Evolutionary conservation across 2,888 invertebrate species (phyloP).

Genomic region (Thalpophila matura): DNA sequence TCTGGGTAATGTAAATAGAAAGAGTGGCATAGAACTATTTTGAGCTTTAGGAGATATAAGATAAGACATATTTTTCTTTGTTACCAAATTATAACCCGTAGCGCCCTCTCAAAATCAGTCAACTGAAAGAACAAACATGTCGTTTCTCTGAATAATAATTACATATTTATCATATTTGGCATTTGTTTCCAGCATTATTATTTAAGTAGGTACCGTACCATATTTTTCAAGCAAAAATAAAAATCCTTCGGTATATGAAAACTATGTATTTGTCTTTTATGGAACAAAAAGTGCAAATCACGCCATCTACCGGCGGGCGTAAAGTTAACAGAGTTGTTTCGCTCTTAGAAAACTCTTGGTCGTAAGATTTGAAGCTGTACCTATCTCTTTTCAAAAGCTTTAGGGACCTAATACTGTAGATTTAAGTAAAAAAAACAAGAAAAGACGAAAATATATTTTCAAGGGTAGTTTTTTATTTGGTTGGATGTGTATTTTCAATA

Average conservation of each 20-base stretch:
- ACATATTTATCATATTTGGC: constrained; percentile 16
- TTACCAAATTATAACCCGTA: background rate
- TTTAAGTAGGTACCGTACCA: too few species aligned
- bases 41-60: rapidly evolving
- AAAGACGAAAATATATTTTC: too few species aligned
- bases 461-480: too few species aligned
- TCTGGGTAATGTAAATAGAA: constrained; percentile 35
- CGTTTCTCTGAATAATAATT: constrained; percentile 37
- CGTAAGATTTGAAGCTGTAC: too few species aligned
- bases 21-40: background rate
- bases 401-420: too few species aligned
- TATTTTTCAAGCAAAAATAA: background rate
- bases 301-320: constrained; percentile 57
- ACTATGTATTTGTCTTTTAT: background rate
- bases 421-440: too few species aligned
- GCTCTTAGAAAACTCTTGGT: background rate
- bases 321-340: constrained; percentile 14
- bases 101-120: constrained; percentile 50
- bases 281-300: background rate
- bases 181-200: background rate
- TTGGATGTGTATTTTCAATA: too few species aligned
- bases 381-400: too few species aligned
- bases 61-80: constrained; percentile 2
- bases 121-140: constrained; percentile 44
- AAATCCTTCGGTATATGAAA: background rate